phyloP scores from a whole-genome alignment of 2,113 vertebrate genomes.

The Ranitomeya imitator region DNA sequence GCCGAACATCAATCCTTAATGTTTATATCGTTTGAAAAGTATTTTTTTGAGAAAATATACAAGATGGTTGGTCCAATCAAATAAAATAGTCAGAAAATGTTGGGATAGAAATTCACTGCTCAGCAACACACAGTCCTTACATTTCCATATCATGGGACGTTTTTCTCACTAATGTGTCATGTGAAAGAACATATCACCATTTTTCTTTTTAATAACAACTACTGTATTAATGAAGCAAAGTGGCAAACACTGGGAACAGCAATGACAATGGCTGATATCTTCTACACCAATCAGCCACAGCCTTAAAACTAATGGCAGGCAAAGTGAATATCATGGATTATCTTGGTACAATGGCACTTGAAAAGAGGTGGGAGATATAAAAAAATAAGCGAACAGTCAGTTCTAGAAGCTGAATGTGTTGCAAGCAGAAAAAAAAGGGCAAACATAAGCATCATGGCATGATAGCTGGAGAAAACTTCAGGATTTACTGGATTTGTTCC shows the following conservation, averaged over 20 bases:
- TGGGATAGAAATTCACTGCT: not conserved
- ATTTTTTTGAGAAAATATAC: not conserved
- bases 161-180: no score
- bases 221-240: not conserved
- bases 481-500: not conserved
- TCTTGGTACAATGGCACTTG: no score
- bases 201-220: no score
- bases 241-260: not conserved
- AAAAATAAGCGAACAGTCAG: no score
- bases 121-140: not conserved
- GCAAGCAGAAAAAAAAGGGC: no score
- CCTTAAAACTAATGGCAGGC: no score
- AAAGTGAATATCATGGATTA: no score
- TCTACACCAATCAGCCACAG: not conserved
- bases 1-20: constrained; percentile 14
- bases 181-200: no score
- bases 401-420: no score
- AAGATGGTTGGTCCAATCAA: not conserved
- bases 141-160: not conserved
- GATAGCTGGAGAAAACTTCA: no score
- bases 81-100: not conserved
- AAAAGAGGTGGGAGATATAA: no score
- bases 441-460: no score
- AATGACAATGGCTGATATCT: not conserved
- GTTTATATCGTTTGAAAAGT: constrained; percentile 3